Percentiles rank a stretch among this genome's conserved stretches.
Evolutionary conservation across 2,797 vertebrate species (phyloP).

Genomic region (Schizothorax lantsangensis): DNA sequence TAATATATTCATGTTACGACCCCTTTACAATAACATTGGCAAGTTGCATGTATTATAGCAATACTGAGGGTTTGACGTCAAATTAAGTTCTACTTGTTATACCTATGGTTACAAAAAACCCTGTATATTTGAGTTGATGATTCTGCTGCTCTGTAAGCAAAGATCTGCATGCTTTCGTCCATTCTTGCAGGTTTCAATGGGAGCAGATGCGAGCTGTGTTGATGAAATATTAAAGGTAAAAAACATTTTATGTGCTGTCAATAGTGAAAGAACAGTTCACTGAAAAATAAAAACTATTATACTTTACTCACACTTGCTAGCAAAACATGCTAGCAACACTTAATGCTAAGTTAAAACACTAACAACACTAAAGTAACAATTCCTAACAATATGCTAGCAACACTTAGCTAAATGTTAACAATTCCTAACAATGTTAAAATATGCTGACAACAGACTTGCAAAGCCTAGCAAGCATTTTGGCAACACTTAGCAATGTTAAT

Average conservation of each 20-base stretch:
- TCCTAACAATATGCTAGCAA: background rate
- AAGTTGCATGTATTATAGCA: background rate
- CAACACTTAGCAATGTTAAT: background rate
- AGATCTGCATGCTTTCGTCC: constrained; percentile 44
- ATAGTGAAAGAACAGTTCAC: background rate
- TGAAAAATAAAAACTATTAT: too few relatives aligned
- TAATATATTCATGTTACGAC: too few relatives aligned
- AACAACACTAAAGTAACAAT: background rate
- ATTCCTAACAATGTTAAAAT: background rate
- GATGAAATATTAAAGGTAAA: constrained; percentile 98
- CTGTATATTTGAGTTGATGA: background rate
- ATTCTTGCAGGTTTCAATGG: constrained; percentile 84
- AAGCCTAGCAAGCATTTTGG: background rate
- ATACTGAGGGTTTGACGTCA: background rate
- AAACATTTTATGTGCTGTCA: constrained; percentile 45
- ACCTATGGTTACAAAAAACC: background rate
- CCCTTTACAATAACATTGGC: background rate
- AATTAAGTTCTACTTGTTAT: background rate
- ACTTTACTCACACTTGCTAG: background rate
- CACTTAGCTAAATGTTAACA: background rate
- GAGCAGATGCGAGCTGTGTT: constrained; percentile 94
- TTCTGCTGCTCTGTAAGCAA: background rate
- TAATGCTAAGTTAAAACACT: background rate
- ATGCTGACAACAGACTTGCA: background rate
- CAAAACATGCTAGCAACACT: background rate